These are phyloP conservation scores for Phrixothrix hirtus DNA, from an alignment of 2,888 invertebrate species.

Conservation along the genomic window DNA sequence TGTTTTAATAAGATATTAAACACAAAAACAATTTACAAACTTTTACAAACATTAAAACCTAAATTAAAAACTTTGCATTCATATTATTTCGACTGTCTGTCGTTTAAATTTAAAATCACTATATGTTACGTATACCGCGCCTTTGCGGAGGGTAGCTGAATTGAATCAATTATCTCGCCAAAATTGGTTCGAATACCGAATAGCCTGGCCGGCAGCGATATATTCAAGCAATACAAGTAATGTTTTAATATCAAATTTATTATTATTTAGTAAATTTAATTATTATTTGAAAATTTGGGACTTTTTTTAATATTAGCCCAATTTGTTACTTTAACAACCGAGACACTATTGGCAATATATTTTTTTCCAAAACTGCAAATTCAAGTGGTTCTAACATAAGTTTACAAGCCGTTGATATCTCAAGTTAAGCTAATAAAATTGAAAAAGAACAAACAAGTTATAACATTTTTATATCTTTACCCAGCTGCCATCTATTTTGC, in stretches of 20 bases:
- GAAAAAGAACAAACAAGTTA: conserved; percentile 38
- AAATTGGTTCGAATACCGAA: conserved; percentile 9
- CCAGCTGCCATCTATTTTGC: neutral
- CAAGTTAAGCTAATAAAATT: conserved; percentile 44
- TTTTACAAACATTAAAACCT: too few species aligned
- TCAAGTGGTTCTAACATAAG: neutral
- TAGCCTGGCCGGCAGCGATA: conserved; percentile 1
- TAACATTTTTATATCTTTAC: too few species aligned
- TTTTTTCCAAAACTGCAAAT: neutral
- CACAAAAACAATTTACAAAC: too few species aligned
- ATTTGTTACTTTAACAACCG: neutral
- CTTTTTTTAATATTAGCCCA: neutral
- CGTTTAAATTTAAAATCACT: too few species aligned
- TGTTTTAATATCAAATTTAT: too few species aligned
- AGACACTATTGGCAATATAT: too few species aligned
- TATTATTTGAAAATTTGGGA: neutral
- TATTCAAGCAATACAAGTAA: conserved; percentile 5
- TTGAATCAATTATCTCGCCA: conserved; percentile 5
- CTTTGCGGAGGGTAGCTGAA: conserved; percentile 24
- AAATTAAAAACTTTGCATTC: neutral
- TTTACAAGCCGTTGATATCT: conserved; percentile 36
- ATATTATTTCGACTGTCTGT: too few species aligned
- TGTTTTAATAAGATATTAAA: neutral
- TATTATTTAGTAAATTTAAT: too few species aligned
- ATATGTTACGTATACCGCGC: conserved; percentile 7